Evolutionary conservation across 1,140 invertebrate genomes (phyloP).

Genomic region (Aricia agestis): DNA sequence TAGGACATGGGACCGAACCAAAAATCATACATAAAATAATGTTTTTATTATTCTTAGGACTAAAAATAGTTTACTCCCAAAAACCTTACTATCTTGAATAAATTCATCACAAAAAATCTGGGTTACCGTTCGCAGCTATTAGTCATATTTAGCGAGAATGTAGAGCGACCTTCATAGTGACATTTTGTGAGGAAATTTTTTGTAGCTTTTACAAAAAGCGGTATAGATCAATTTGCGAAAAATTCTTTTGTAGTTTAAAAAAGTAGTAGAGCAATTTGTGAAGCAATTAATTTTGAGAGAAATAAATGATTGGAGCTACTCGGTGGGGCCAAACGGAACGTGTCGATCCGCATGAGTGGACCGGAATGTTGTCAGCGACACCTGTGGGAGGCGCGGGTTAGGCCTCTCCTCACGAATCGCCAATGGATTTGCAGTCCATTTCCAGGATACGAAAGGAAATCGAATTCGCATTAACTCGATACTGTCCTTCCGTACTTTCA

Average conservation of each 20-base stretch:
- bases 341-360: conserved; percentile 26
- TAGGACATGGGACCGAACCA: too few relatives aligned
- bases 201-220: neutral
- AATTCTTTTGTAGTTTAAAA: neutral
- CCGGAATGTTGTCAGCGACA: conserved; percentile 33
- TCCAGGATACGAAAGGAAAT: conserved; percentile 12
- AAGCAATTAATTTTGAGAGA: conserved; percentile 3
- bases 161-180: too few relatives aligned
- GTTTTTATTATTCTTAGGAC: too few relatives aligned
- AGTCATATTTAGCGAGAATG: neutral
- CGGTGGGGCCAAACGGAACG: conserved; percentile 19
- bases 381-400: conserved; percentile 31
- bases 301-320: neutral
- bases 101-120: neutral
- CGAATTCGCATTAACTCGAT: neutral
- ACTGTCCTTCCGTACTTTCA: neutral
- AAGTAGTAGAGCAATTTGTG: neutral
- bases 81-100: too few relatives aligned
- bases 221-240: neutral
- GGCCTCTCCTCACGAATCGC: conserved; percentile 5
- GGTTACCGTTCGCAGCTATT: neutral
- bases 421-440: neutral
- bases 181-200: neutral
- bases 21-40: too few relatives aligned
- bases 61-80: too few relatives aligned